Conservation (phyloP, 1,140 invertebrate species). For the Palaemon carinicauda region DNA sequence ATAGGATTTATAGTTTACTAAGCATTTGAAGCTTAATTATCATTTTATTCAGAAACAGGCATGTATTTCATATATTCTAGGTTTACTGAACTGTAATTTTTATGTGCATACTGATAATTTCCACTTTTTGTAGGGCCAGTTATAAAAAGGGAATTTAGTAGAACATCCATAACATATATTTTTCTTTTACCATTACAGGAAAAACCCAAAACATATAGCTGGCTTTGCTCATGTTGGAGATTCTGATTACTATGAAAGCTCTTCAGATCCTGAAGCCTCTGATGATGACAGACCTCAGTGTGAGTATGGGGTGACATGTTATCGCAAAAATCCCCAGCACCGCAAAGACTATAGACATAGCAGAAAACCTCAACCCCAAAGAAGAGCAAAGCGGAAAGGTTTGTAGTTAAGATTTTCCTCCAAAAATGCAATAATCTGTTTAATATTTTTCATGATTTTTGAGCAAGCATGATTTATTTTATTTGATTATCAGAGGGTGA, state of each 20-base stretch:
- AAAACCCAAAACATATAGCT: constrained; percentile 64
- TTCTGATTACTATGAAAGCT: constrained; percentile 65
- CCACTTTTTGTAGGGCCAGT: no score
- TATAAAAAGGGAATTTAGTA: background rate
- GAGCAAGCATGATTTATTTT: no score
- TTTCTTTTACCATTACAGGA: constrained; percentile 57
- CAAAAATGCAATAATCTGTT: background rate
- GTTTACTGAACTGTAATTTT: no score
- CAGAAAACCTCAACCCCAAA: constrained; percentile 39
- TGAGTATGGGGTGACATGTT: constrained; percentile 68
- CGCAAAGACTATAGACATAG: constrained; percentile 67
- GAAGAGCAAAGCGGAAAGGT: constrained; percentile 54
- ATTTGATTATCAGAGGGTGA: no score
- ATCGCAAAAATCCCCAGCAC: constrained; percentile 68
- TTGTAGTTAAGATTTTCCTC: background rate
- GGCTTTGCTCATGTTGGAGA: constrained; percentile 67
- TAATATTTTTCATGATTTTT: background rate
- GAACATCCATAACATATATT: background rate
- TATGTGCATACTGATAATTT: no score
- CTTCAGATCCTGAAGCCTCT: constrained; percentile 44
- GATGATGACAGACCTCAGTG: constrained; percentile 68
- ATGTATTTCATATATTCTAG: no score
- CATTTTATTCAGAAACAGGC: no score
- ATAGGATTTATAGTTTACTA: no score
- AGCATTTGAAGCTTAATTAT: no score